A percentile compares a stretch with the other conserved stretches of the same genome.
These are phyloP conservation scores for Sipha flava DNA, from an alignment of 1,140 invertebrate species.

Conservation along the genomic window DNA sequence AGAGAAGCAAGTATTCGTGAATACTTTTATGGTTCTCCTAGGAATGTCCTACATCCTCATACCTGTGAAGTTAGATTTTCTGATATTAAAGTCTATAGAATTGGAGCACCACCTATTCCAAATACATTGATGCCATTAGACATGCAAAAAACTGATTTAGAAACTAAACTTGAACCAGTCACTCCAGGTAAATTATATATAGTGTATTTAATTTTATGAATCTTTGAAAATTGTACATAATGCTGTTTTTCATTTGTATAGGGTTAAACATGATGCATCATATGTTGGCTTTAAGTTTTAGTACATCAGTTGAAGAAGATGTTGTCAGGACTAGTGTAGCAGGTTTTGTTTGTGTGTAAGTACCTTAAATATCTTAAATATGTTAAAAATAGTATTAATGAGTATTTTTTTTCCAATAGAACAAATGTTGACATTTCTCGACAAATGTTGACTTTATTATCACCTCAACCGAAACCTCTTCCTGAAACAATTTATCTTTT, in stretches of 20 bases:
- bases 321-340: constrained; percentile 81
- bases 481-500: constrained; percentile 71
- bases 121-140: constrained; percentile 92
- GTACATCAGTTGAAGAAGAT: constrained; percentile 64
- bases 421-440: constrained; percentile 82
- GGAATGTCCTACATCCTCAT: constrained; percentile 79
- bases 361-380: constrained; percentile 41
- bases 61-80: constrained; percentile 81
- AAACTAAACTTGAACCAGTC: constrained; percentile 82
- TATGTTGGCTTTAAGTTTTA: constrained; percentile 77
- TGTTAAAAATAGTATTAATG: not conserved
- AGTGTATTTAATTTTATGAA: not conserved
- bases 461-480: constrained; percentile 82
- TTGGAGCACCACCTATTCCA: constrained; percentile 84
- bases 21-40: constrained; percentile 84
- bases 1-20: constrained; percentile 76
- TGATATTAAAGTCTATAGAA: constrained; percentile 86
- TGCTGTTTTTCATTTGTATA: constrained; percentile 34
- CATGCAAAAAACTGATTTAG: constrained; percentile 86
- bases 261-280: constrained; percentile 73
- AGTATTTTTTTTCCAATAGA: constrained; percentile 49
- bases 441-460: constrained; percentile 77
- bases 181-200: constrained; percentile 48
- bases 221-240: not conserved
- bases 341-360: constrained; percentile 90